Base-by-base conservation (phyloP, 2,888 invertebrate species). In the Liodrosophila aerea region DNA sequence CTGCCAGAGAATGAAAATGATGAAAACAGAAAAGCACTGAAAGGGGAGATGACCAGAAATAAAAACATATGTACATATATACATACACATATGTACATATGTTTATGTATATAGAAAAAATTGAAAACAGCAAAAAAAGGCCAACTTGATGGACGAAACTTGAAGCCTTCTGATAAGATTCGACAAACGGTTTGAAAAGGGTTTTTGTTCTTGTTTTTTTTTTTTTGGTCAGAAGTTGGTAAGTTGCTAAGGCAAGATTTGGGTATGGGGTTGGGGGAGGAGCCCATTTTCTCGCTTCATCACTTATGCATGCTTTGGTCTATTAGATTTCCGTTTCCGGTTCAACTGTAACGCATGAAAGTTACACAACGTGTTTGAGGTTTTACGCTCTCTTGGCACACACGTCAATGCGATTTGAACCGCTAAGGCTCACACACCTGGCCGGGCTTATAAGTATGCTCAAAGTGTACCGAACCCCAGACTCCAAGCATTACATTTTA, bases 241-340 rank as follows among this genome's bases (percentile, higher is more conserved):
- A 4, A 13, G 61, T 34, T 27, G n/a, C 12, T 8, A 18, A 16
- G 7, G 7, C 7, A n/a, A 5, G 15, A 1, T 7, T 4, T 7
- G 9, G 29, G 9, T 1, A 2, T n/a, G 36, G 58, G n/a, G 13
- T 9, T 7, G 43, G 13, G 18, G 12, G 7, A 5, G 46, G 11
- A 33, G 22, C 34, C 52, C 61, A 66, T 77, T 78, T 78, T 78
- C 83, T 78, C 78, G 83, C 83, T 83, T 78, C 78, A 78, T 78
- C 78, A 78, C 78, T 83, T 78, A 78, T 78, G 83, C 78, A 78
- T 78, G 83, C 78, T 75, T 81, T 81, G 81, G 84, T 84, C 81
- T 81, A 84, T 81, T 81, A 84, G 81, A 81, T 81, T 84, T 84
- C 81, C 81, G 81, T 84, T 81, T 81, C 85, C 81, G 82, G 84